Evolutionary conservation across 2,797 vertebrate species (phyloP).

Genomic region (Pterois miles): DNA sequence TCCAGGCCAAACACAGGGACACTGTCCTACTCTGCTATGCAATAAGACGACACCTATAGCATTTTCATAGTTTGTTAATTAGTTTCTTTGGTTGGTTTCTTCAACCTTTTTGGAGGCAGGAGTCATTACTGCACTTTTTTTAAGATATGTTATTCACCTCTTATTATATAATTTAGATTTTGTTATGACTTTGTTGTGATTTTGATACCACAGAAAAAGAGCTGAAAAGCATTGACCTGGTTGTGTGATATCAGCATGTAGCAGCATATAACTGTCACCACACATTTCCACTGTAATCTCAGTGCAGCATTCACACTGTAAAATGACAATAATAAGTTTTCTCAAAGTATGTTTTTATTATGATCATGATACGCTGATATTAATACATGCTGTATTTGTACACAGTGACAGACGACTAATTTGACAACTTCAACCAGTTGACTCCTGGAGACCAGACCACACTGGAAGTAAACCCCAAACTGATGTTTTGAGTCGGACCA

Average conservation of each 20-base stretch:
- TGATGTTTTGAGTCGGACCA: not conserved
- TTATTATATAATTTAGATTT: not conserved
- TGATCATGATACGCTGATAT: not conserved
- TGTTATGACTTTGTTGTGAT: not conserved
- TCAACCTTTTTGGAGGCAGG: not conserved
- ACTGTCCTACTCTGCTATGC: not conserved
- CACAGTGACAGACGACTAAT: not conserved
- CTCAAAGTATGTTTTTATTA: not conserved
- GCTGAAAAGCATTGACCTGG: too few species aligned
- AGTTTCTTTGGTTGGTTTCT: not conserved
- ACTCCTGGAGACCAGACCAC: not conserved
- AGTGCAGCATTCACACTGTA: not conserved
- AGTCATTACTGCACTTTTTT: not conserved
- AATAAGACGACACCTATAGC: not conserved
- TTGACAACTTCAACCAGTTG: not conserved
- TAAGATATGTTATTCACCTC: not conserved
- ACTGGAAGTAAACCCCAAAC: not conserved
- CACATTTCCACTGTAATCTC: not conserved
- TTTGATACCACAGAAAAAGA: not conserved
- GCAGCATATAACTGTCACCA: not conserved
- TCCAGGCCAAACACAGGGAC: not conserved
- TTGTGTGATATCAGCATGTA: too few species aligned
- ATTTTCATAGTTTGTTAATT: too few species aligned
- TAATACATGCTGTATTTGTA: not conserved
- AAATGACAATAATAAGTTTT: not conserved